Evolutionary conservation across 2,797 vertebrate species (phyloP), one percentile per base, ranked within the genome.

Genomic region (Zenarchopterus dispar): DNA sequence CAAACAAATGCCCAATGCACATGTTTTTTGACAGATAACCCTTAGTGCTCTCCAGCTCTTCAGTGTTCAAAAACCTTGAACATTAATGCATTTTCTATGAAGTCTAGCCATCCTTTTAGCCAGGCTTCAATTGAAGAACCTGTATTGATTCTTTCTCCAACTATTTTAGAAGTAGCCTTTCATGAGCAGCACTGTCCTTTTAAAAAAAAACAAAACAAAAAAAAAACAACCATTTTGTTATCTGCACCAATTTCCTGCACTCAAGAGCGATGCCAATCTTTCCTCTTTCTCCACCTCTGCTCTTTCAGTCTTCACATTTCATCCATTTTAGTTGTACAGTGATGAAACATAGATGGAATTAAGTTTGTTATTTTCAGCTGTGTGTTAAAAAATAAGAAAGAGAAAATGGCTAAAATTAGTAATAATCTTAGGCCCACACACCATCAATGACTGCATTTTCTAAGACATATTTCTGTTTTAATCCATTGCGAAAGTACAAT

Each of bases 381-480:
- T 28, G 36, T 21, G 24, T 77, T 62, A 78, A 79, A 73, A 62
- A 75, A 61, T 49, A 70, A 60, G 79, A 81, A 69, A 66, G 73
- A 66, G 73, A 56, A 68, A 36, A 21, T 24, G 51, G 13, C 23
- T 56, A 67, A 15, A 76, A 77, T 62, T 59, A 61, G 36, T 45
- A 61, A 54, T 21, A 56, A 85, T 75, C 84, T 33, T 72, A 68
- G 62, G 59, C 24, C 41, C 65, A 80, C 83, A 80, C 71, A 82
- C 61, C 77, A 52, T 93, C 89, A 88, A 85, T 92, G 87, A 81
- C 78, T 72, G 31, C 78, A 76, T 87, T 86, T 90, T 84, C 22
- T 26, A 54, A 69, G 56, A 67, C 89, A 87, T 86, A 85, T 62
- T 79, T 70, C 71, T 23, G 50, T 81, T 89, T 82, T 54, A 62